Conservation (phyloP, 2,888 invertebrate species). For the Scelioninae gen. 2 region DNA sequence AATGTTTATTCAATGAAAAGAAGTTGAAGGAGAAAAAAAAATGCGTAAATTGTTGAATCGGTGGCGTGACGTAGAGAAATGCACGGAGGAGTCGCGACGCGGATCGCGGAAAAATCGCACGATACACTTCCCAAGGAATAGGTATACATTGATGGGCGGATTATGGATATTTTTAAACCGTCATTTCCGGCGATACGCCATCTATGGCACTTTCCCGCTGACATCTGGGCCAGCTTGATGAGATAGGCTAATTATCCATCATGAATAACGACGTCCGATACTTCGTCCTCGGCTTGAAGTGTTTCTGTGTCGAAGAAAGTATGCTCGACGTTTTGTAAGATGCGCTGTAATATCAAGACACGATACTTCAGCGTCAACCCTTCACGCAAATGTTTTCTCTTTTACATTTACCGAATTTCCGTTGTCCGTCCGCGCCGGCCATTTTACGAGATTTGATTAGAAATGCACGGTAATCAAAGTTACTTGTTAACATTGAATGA, state of each 20-base stretch:
- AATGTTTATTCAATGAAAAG: conserved; percentile 42
- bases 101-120: conserved; percentile 61
- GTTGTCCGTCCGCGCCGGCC: too few relatives aligned
- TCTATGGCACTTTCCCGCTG: conserved; percentile 64
- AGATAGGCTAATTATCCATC: conserved; percentile 61
- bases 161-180: conserved; percentile 58
- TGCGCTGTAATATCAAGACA: conserved; percentile 48
- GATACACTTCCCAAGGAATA: conserved; percentile 63
- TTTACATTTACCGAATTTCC: conserved; percentile 26
- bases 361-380: conserved; percentile 45
- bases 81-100: conserved; percentile 9
- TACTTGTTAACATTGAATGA: too few relatives aligned
- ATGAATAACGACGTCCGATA: conserved; percentile 61
- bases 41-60: conserved; percentile 27
- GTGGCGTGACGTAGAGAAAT: conserved; percentile 15
- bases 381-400: conserved; percentile 52
- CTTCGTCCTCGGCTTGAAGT: conserved; percentile 56
- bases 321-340: conserved; percentile 58
- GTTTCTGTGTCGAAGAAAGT: conserved; percentile 68
- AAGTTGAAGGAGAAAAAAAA: conserved; percentile 3
- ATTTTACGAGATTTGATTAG: too few relatives aligned
- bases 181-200: conserved; percentile 64
- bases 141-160: conserved; percentile 46
- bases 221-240: conserved; percentile 64
- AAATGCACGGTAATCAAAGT: too few relatives aligned